Evolutionary conservation across 2,113 vertebrate species (phyloP), one percentile per base, ranked within the genome.

Genomic region (Phrynosoma platyrhinos): DNA sequence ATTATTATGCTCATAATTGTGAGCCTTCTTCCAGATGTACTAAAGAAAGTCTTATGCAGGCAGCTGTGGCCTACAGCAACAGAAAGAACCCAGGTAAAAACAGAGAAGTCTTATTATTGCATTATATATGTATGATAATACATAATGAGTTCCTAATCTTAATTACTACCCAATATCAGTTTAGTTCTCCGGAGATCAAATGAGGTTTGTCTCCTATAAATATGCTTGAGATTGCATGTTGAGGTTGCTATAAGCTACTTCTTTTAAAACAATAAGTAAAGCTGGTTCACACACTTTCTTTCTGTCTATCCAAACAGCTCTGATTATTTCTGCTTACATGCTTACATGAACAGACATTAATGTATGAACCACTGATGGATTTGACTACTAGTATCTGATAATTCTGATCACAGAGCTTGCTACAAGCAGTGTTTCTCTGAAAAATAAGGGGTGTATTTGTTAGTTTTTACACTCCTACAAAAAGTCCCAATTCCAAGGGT

Each of bases 1-100:
- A 99, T 99, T 85, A 95, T 98, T 91, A 96, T 99, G 84, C 98
- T 99, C 74, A 97, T 99, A 92, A 97, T 97, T 8, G 96, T 98
- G 91, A 97, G 98, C 94, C 97, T 99, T 94, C 97, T 99, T 90
- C 99, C 99, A 1, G 98, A 99, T 55, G 97, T 99, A 89, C 92
- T 99, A 78, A 99, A 98, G 95, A 99, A 99, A 91, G 97, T 99
- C 40, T 94, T 99, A 82, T 99, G 97, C 88, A 95, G 98, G 90
- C 96, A 98, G 74, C 97, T 99, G 92, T 99, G 98, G 98, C 98
- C 99, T 66, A 99, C 98, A 16, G 98, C 98, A 75, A 98, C 98
- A 2, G 98, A 99, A 94, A 97, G 96, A 94, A 98, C 97, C 92
- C 99, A 99, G 98, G 99, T 99, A 96, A 93, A 52, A 79, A 53